phyloP scores from a whole-genome alignment of 2,888 invertebrate genomes.

The Boloria selene region DNA sequence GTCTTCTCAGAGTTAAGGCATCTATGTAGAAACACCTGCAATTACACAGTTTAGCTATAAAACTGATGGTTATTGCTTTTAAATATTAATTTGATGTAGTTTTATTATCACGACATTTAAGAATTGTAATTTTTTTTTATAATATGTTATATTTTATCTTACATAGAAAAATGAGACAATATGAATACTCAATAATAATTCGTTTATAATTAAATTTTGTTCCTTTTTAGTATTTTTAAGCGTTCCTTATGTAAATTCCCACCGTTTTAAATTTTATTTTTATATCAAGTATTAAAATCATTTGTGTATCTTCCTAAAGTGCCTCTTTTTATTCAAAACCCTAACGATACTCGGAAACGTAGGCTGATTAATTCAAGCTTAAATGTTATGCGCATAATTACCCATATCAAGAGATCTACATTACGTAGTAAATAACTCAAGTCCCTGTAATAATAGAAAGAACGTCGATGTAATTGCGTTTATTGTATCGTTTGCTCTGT shows the following conservation, averaged over 20 bases:
- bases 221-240: not conserved
- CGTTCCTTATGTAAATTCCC: not conserved
- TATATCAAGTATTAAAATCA: not conserved
- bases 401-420: not conserved
- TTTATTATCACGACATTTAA: too few relatives aligned
- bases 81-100: too few relatives aligned
- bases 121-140: not conserved
- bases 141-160: not conserved
- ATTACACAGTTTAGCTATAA: slow-evolving; percentile 57
- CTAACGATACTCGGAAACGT: not conserved
- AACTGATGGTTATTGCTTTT: not conserved
- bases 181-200: not conserved
- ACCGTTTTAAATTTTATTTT: slow-evolving; percentile 3
- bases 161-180: not conserved
- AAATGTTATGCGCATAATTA: slow-evolving; percentile 7
- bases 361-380: not conserved
- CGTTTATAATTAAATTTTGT: not conserved
- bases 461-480: not conserved
- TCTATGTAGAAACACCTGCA: slow-evolving; percentile 51
- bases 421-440: not conserved
- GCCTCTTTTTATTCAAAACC: not conserved
- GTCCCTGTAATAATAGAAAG: not conserved
- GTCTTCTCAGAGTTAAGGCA: slow-evolving; percentile 70
- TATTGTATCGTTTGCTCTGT: not conserved
- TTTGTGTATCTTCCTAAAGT: not conserved